A percentile compares a stretch with the other conserved stretches of the same genome.
phyloP scores from a whole-genome alignment of 2,797 vertebrate genomes.

The Pteropus rufus region DNA sequence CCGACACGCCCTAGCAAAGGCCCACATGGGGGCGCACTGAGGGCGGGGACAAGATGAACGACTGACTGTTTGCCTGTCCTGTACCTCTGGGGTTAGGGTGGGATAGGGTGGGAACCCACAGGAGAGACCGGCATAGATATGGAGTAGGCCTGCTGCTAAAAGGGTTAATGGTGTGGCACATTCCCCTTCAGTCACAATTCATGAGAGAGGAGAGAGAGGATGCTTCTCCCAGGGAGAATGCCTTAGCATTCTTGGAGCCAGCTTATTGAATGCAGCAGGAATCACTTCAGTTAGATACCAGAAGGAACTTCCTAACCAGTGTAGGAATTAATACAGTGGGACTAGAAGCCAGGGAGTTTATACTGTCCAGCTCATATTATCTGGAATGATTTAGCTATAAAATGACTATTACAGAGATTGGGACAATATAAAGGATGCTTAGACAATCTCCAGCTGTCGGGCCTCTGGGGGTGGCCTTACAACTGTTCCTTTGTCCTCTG shows the following conservation, averaged over 20 bases:
- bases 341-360: neutral
- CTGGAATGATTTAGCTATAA: neutral
- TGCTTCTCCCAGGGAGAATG: neutral
- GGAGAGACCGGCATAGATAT: neutral
- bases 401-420: neutral
- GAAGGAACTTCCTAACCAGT: neutral
- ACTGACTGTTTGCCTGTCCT: neutral
- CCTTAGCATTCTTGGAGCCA: neutral
- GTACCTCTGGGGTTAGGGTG: neutral
- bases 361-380: neutral
- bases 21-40: accelerated
- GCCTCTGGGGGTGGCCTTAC: neutral
- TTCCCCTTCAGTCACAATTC: neutral
- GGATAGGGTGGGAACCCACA: neutral
- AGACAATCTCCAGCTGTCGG: neutral
- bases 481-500: neutral
- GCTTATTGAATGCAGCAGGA: neutral
- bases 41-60: neutral
- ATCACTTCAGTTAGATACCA: neutral
- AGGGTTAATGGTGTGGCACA: neutral
- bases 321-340: neutral
- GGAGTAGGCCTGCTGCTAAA: neutral
- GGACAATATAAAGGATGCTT: neutral
- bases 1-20: neutral
- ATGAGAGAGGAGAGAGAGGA: neutral